These are phyloP conservation scores for Gonioctena quinquepunctata DNA, from an alignment of 1,140 invertebrate genomes.

Conservation along the genomic window DNA sequence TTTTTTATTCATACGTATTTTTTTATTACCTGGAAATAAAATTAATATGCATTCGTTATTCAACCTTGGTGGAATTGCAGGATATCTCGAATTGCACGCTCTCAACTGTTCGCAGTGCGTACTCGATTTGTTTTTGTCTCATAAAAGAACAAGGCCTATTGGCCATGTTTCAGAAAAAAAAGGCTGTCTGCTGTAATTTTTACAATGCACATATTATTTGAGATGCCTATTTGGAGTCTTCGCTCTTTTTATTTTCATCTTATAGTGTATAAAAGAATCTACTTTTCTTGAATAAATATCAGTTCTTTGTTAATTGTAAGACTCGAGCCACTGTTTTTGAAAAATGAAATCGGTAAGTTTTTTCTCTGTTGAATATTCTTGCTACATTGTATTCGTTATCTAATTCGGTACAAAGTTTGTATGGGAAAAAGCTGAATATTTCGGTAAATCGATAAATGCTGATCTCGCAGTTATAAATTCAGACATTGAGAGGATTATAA, in stretches of 20 bases:
- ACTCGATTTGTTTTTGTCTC: slow-evolving; percentile 26
- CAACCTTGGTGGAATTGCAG: slow-evolving; percentile 11
- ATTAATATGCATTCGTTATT: too few species aligned
- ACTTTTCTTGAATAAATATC: slow-evolving; percentile 7
- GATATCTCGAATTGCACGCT: neutral
- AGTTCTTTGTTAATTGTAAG: neutral
- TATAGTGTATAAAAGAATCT: slow-evolving; percentile 21
- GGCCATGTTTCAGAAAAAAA: slow-evolving; percentile 16
- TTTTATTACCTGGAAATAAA: too few species aligned
- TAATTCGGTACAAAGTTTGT: too few species aligned
- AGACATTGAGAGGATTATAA: too few species aligned
- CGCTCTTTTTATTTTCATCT: neutral
- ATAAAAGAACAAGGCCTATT: slow-evolving; percentile 25
- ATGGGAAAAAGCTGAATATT: too few species aligned
- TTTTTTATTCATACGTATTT: too few species aligned
- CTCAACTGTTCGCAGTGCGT: neutral
- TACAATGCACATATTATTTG: slow-evolving; percentile 1
- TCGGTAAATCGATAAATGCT: too few species aligned
- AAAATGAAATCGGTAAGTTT: slow-evolving; percentile 4
- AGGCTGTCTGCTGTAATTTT: neutral
- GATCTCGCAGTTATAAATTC: too few species aligned
- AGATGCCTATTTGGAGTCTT: neutral
- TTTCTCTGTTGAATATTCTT: too few species aligned
- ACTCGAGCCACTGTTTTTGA: neutral
- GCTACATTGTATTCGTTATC: neutral